Conservation (phyloP, 2,888 invertebrate species). For the Pristionchus maxplancki region DNA sequence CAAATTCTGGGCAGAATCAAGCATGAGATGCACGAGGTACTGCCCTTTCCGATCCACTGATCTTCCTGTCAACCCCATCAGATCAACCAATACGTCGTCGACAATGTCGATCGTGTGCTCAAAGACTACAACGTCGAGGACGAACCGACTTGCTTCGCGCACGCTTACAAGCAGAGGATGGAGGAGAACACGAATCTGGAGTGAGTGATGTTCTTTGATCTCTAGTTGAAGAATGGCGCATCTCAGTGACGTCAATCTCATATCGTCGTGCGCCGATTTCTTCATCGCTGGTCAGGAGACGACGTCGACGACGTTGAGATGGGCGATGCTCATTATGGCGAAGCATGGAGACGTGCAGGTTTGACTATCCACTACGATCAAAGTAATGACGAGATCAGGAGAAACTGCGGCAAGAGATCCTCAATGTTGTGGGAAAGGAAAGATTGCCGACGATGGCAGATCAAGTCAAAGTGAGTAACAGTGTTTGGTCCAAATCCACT, state of each 20-base stretch:
- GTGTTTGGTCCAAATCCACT: not conserved
- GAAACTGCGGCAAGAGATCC: constrained; percentile 11
- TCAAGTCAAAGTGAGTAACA: constrained; percentile 11
- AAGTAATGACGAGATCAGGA: not conserved
- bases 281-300: not conserved
- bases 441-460: not conserved
- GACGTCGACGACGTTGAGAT: constrained; percentile 27
- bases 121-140: too few species aligned
- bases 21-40: not conserved
- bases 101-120: too few species aligned
- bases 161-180: too few species aligned
- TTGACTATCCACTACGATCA: too few species aligned
- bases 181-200: not conserved
- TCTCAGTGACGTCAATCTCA: not conserved
- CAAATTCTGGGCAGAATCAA: not conserved
- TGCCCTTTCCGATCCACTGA: not conserved
- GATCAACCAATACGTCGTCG: constrained; percentile 13
- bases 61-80: too few species aligned
- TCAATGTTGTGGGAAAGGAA: not conserved
- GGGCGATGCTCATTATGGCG: constrained; percentile 12
- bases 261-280: constrained; percentile 8
- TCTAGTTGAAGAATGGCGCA: not conserved
- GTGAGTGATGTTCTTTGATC: constrained; percentile 17
- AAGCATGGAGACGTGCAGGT: constrained; percentile 7
- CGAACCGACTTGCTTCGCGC: too few species aligned